These are phyloP conservation scores for Dasypus novemcinctus DNA, from an alignment of 2,113 vertebrate species.

Conservation along the genomic window DNA sequence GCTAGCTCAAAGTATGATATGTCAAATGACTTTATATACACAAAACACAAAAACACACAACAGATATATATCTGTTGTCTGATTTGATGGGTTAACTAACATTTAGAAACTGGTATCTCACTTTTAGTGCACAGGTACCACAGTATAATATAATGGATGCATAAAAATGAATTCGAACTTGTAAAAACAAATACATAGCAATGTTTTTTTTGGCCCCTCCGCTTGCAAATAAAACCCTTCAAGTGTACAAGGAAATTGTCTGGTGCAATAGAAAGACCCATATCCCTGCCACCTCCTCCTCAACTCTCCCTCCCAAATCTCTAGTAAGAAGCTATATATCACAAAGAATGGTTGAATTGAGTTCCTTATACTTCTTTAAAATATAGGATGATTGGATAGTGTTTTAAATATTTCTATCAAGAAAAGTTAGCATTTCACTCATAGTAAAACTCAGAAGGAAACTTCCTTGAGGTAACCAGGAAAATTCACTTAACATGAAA, in stretches of 20 bases:
- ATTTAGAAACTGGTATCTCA: neutral
- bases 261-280: neutral
- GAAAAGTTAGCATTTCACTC: neutral
- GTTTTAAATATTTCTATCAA: neutral
- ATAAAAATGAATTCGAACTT: conserved; percentile 6
- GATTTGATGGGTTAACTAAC: neutral
- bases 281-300: neutral
- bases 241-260: neutral
- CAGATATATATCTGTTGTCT: neutral
- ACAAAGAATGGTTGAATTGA: neutral
- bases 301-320: neutral
- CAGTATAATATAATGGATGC: neutral
- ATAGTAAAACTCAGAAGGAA: neutral
- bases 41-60: neutral
- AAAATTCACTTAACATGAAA: neutral
- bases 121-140: neutral
- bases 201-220: neutral
- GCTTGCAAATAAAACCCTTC: neutral
- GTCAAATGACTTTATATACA: neutral
- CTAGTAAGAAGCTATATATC: neutral
- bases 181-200: neutral
- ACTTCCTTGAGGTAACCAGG: neutral
- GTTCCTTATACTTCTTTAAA: neutral
- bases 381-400: neutral
- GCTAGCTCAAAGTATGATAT: neutral